Conservation (phyloP, 2,113 vertebrate genomes). For the Burhinus oedicnemus region DNA sequence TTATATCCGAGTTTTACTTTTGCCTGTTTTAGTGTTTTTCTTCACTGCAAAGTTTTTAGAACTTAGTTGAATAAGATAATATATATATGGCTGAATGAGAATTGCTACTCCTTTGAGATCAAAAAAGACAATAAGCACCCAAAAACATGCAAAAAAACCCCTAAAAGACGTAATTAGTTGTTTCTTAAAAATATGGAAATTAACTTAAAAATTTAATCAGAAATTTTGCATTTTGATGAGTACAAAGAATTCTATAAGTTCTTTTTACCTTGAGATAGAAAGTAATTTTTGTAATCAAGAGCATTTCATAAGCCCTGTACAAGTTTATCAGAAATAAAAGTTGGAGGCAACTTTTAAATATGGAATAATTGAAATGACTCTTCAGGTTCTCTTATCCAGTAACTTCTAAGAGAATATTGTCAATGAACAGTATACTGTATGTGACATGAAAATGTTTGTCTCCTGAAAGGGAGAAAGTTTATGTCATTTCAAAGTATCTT, state of each 20-base stretch:
- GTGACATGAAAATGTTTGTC: background rate
- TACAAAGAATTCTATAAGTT: background rate
- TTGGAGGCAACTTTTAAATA: background rate
- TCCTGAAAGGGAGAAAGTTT: background rate
- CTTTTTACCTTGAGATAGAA: background rate
- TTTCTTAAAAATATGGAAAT: background rate
- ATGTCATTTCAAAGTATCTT: background rate
- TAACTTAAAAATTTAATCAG: background rate
- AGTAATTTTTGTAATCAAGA: background rate
- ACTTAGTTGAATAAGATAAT: background rate
- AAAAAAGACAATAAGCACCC: background rate
- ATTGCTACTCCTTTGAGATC: background rate
- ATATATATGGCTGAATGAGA: background rate
- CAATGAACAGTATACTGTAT: background rate
- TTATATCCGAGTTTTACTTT: background rate
- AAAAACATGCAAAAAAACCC: background rate
- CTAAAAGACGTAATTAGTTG: background rate
- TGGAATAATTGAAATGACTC: background rate
- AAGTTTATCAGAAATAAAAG: background rate
- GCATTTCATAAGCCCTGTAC: background rate
- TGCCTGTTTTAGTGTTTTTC: background rate
- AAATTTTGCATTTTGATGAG: background rate
- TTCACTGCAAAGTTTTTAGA: background rate
- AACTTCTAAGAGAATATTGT: background rate
- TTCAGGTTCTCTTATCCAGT: background rate